Base-by-base conservation (phyloP, 2,797 vertebrate species). In the Acrossocheilus fasciatus region DNA sequence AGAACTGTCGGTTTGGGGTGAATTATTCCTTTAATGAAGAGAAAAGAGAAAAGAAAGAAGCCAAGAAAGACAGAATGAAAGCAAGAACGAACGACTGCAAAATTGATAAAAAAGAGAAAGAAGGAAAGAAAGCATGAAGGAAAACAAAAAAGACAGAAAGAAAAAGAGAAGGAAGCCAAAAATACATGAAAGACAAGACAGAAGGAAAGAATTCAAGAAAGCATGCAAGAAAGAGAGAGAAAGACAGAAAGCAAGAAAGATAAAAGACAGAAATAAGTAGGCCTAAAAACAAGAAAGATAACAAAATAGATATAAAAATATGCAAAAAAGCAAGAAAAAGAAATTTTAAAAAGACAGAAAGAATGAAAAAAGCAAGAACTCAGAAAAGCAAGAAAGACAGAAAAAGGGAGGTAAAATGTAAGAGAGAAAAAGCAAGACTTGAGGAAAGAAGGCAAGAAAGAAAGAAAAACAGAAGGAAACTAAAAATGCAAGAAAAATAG, bases 21-120 rank as follows among this genome's bases (percentile, higher is more conserved):
- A 70, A 73, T 17, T 73, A 26, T 7, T 45, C 2, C 41, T 26
- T 45, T 45, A 30, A 30, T 64, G 77, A 75, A 54, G 45, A 76
- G 50, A 68, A 34, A 47, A 68, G 50, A 76, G 73, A 52, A 70
- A 76, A 45, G 41, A 72, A 81, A 86, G 81, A 64, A 77, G 36
- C 23, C 45, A 15, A 41, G 74, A 73, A 81, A 81, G 15, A 50
- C 15, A 50, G 45, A 47, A 47, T 47, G 45, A 66, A 72, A 76
- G 41, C 8, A 83, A 80, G 64, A 54, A 72, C 30, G 34, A 72
- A 81, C 76, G 81, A 66, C 77, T 9, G 7, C 20, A 23, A 57
- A 57, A 57, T 23, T 9, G 0, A 26, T 26, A 14, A 4, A 64
- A 64, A 52, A 12, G n/a, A 66, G n/a, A 75, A 17, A 30, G 62